These are phyloP conservation scores for Ceratoteleas bidentatus DNA, from an alignment of 1,140 invertebrate species.

Conservation along the genomic window DNA sequence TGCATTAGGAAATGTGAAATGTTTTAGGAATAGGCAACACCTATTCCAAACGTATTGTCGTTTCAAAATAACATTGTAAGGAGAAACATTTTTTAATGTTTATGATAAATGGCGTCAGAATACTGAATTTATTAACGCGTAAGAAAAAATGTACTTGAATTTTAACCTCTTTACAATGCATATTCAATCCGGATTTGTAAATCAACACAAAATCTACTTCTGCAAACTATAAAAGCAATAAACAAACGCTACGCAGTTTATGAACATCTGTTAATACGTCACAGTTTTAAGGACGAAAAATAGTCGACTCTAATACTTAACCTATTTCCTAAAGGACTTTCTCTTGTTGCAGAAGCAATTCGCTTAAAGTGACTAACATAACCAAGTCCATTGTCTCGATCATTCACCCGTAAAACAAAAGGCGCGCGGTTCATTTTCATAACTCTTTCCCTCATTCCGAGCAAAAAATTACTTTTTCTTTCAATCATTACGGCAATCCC, in stretches of 20 bases:
- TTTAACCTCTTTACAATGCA: background rate
- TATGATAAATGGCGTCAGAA: too few species aligned
- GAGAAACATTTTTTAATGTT: too few species aligned
- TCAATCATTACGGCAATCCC: slow-evolving; percentile 40
- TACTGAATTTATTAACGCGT: too few species aligned
- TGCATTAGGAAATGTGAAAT: too few species aligned
- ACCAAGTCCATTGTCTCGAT: slow-evolving; percentile 70
- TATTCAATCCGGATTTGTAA: too few species aligned
- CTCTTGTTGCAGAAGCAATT: slow-evolving; percentile 54
- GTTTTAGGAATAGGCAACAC: too few species aligned
- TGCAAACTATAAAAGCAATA: background rate
- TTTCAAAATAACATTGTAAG: too few species aligned
- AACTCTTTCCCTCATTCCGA: slow-evolving; percentile 47
- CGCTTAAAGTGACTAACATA: slow-evolving; percentile 44
- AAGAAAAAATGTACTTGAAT: background rate
- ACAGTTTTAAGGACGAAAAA: slow-evolving; percentile 69
- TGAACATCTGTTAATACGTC: slow-evolving; percentile 44
- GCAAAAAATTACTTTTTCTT: slow-evolving; percentile 61
- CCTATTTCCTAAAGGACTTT: slow-evolving; percentile 73
- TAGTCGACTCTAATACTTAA: slow-evolving; percentile 70
- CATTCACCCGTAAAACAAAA: slow-evolving; percentile 70
- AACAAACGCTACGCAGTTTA: slow-evolving; percentile 1
- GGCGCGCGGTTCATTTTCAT: slow-evolving; percentile 69
- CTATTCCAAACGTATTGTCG: too few species aligned
- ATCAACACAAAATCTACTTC: too few species aligned